Conservation (phyloP, 2,797 vertebrate genomes). For the Eulemur mongoz region DNA sequence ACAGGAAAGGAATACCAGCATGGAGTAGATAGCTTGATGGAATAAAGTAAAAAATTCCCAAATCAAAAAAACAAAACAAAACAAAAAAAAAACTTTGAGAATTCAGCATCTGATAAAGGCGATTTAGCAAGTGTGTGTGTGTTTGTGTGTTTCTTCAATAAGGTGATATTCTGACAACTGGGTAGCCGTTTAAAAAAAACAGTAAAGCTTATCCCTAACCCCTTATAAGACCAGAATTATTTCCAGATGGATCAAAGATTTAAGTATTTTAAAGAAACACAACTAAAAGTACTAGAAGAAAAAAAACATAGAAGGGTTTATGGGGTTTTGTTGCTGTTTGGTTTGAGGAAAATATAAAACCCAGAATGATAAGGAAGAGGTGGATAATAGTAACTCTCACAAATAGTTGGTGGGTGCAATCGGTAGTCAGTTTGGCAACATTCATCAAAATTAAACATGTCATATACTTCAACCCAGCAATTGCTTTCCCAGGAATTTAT, state of each 20-base stretch:
- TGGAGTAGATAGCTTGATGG: not conserved
- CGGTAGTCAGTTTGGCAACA: not conserved
- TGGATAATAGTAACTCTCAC: not conserved
- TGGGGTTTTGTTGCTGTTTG: not conserved
- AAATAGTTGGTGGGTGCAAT: not conserved
- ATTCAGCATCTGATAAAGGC: not conserved
- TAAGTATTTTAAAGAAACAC: not conserved
- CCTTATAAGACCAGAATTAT: not conserved
- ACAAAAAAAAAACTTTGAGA: not conserved
- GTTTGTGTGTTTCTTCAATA: not conserved
- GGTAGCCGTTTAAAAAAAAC: not conserved
- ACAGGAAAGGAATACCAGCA: not conserved
- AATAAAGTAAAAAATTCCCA: not conserved
- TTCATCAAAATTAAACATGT: constrained; percentile 21
- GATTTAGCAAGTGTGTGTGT: not conserved
- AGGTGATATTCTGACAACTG: not conserved
- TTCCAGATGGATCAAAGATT: not conserved
- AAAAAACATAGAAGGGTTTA: not conserved
- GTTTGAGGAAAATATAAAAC: not conserved
- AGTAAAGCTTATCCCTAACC: not conserved
- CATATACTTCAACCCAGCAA: not conserved
- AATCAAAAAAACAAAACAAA: not conserved
- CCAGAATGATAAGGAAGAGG: not conserved
- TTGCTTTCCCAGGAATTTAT: constrained; percentile 1
- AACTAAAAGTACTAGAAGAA: not conserved